Evolutionary conservation across 2,888 invertebrate genomes (phyloP).

Genomic region (Drosophila longiperda): DNA sequence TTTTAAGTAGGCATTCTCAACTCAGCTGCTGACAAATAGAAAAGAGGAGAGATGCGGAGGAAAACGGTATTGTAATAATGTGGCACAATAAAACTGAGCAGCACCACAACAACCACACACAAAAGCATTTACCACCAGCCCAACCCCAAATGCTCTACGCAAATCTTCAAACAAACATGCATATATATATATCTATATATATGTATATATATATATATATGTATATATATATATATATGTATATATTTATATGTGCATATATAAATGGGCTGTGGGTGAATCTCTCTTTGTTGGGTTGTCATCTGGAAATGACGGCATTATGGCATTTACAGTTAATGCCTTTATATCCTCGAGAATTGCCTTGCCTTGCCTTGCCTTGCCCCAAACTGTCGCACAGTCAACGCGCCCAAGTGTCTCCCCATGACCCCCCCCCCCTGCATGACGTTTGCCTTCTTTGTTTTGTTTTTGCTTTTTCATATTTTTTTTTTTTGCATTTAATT

Average conservation of each 20-base stretch:
- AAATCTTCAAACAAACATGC: slow-evolving; percentile 16
- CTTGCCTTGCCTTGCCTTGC: neutral
- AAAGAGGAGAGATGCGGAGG: neutral
- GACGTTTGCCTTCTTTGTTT: slow-evolving; percentile 41
- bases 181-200: neutral
- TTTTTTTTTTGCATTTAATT: slow-evolving; percentile 68
- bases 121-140: slow-evolving; percentile 18
- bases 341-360: slow-evolving; percentile 74
- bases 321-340: slow-evolving; percentile 79
- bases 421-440: neutral
- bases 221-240: neutral
- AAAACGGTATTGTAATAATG: slow-evolving; percentile 55
- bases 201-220: neutral
- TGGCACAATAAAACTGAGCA: slow-evolving; percentile 58
- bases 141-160: slow-evolving; percentile 3
- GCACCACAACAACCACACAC: slow-evolving; percentile 3
- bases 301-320: slow-evolving; percentile 78
- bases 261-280: slow-evolving; percentile 28
- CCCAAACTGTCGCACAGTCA: slow-evolving; percentile 3
- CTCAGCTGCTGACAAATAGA: slow-evolving; percentile 36
- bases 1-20: slow-evolving; percentile 64
- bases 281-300: slow-evolving; percentile 60
- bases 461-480: neutral
- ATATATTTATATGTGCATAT: slow-evolving; percentile 1
- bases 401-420: neutral